Percentiles rank a stretch among this genome's conserved stretches.
phyloP scores from a whole-genome alignment of 2,888 invertebrate genomes.

The Apodemia zela region DNA sequence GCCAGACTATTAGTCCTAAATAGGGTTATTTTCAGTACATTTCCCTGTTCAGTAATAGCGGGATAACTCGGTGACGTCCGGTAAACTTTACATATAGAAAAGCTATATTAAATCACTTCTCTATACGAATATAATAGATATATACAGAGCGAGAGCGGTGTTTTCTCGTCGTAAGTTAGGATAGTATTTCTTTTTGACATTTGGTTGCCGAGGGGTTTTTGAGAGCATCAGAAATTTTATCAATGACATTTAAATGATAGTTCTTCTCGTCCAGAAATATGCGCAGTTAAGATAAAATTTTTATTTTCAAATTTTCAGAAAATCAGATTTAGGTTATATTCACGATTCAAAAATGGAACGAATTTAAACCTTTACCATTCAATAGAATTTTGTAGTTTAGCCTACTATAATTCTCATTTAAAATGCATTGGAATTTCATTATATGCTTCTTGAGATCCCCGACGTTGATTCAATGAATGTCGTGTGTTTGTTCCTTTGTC shows the following conservation, averaged over 20 bases:
- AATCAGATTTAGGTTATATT: background rate
- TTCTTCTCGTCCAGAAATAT: background rate
- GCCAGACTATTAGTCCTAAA: constrained; percentile 39
- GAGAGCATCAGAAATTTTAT: background rate
- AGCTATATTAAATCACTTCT: constrained; percentile 58
- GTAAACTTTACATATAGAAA: constrained; percentile 63
- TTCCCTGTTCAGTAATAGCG: constrained; percentile 57
- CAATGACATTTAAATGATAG: background rate
- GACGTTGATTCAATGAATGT: constrained; percentile 19
- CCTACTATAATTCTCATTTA: background rate
- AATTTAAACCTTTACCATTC: background rate
- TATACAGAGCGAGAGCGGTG: constrained; percentile 56
- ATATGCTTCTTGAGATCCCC: constrained; percentile 15
- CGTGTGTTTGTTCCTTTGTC: constrained; percentile 29
- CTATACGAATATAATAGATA: constrained; percentile 62
- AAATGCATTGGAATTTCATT: background rate
- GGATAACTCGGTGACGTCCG: constrained; percentile 72
- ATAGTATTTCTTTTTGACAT: constrained; percentile 38
- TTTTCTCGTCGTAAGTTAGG: constrained; percentile 48
- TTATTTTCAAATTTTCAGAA: background rate
- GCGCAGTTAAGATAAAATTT: no score
- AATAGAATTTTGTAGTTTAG: background rate
- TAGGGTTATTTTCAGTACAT: constrained; percentile 61
- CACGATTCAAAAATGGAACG: no score
- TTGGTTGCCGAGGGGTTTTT: background rate